Evolutionary conservation across 2,113 vertebrate genomes (phyloP).

Genomic region (Apistogramma diplotaenia): DNA sequence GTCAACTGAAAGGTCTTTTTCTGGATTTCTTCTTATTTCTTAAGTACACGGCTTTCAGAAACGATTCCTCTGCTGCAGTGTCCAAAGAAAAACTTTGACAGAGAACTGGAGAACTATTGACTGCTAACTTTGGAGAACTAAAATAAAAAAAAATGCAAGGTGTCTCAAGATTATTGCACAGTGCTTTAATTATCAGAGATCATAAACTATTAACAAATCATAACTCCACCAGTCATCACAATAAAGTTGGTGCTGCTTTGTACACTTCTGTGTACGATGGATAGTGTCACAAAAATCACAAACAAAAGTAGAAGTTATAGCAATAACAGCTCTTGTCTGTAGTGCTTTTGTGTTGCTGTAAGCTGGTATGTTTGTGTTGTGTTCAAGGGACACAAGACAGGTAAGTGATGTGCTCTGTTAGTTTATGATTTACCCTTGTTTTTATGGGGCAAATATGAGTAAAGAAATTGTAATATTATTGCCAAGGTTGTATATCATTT

Average conservation of each 20-base stretch:
- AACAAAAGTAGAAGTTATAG: slow-evolving; percentile 18
- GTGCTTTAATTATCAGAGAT: slow-evolving; percentile 6
- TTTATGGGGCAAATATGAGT: background rate
- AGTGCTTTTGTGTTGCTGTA: slow-evolving; percentile 65
- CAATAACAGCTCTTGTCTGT: slow-evolving; percentile 53
- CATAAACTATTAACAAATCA: slow-evolving; percentile 37
- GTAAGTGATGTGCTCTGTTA: slow-evolving; percentile 47
- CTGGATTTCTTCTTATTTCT: background rate
- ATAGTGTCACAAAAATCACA: slow-evolving; percentile 9
- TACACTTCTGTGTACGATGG: background rate
- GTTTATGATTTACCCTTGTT: background rate
- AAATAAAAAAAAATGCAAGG: background rate
- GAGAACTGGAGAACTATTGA: background rate
- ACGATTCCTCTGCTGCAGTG: background rate
- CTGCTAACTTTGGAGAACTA: background rate
- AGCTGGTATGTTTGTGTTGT: slow-evolving; percentile 51
- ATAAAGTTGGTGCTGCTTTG: slow-evolving; percentile 4
- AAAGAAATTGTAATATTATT: background rate
- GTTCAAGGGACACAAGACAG: background rate
- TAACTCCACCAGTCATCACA: slow-evolving; percentile 34
- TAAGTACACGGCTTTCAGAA: background rate
- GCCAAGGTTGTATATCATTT: background rate
- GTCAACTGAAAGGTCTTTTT: too few relatives aligned
- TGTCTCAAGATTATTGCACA: background rate
- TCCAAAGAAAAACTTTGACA: background rate